Evolutionary conservation across 64 coral and sea anemone species (phyloP), one percentile per base, ranked within the genome.

Genomic region (Pocillopora verrucosa): DNA sequence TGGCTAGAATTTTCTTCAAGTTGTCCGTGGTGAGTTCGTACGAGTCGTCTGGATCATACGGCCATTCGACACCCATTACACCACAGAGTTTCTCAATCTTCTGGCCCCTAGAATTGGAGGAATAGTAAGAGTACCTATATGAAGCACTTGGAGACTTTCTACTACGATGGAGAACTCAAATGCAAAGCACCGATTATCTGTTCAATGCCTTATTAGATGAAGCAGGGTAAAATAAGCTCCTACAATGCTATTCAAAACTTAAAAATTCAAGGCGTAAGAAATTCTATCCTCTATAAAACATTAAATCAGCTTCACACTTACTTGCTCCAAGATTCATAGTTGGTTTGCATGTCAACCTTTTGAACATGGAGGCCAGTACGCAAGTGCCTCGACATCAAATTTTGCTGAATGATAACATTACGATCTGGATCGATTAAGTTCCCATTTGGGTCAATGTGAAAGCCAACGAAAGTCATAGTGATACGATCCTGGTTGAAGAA

Each of bases 21-120:
- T 94, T 94, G 83, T 94, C 93, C 45, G 73, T 89, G 25, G 93
- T 94, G n/a, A 94, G 76, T 75, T 94, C 93, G 88, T 94, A 94
- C 6, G 87, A 90, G 20, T 86, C 74, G 69, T 94, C 93, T 9
- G 93, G 93, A 74, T 94, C 93, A 67, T 79, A 86, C 5, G 58
- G 88, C 76, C 84, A 90, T 58, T 86, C 75, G 56, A 87, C 81
- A 20, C 80, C 88, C 88, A 94, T 90, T 6, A 94, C 93, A 80
- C 82, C 62, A 90, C 88, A 94, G 13, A 94, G 81, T 68, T 87
- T 93, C 45, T 58, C 51, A 60, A 94, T 90, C 72, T 94, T 94
- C 16, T 94, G 82, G 19, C 17, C 76, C 65, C 93, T 94, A 78
- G 16, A 59, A 60, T 34, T 72, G 7, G 59, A 16, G 86, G 65